These are phyloP conservation scores for Anarsia innoxiella DNA, from an alignment of 2,888 invertebrate genomes.

Conservation along the genomic window DNA sequence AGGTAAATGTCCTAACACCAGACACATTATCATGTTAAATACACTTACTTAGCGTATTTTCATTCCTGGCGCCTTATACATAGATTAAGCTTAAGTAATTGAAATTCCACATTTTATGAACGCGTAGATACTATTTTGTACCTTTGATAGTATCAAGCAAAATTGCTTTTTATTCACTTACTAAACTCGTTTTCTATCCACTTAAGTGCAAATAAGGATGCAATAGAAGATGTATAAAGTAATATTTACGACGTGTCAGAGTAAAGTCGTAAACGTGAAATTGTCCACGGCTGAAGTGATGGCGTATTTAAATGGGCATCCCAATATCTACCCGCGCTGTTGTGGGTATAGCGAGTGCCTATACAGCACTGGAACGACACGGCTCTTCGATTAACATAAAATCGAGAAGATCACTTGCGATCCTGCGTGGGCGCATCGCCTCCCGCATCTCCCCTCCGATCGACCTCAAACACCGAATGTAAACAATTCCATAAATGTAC, in stretches of 20 bases:
- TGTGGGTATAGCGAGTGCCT: neutral
- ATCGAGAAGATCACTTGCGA: slow-evolving; percentile 43
- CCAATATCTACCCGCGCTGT: slow-evolving; percentile 40
- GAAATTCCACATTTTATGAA: neutral
- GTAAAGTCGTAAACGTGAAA: slow-evolving; percentile 65
- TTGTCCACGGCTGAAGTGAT: slow-evolving; percentile 56
- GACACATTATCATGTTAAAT: too few species aligned
- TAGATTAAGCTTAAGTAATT: neutral
- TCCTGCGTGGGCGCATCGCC: slow-evolving; percentile 60
- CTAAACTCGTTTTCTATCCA: slow-evolving; percentile 18
- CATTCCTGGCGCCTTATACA: too few species aligned
- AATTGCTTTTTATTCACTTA: slow-evolving; percentile 4
- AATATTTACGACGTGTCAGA: slow-evolving; percentile 59
- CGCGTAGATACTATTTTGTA: neutral
- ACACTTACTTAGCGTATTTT: too few species aligned
- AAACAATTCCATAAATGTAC: slow-evolving; percentile 14
- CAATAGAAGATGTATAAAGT: slow-evolving; percentile 54
- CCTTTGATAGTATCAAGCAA: too few species aligned
- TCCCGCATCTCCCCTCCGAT: slow-evolving; percentile 27
- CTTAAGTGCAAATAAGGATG: slow-evolving; percentile 48
- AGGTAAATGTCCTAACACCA: too few species aligned
- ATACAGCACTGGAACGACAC: slow-evolving; percentile 39
- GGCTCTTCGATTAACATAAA: slow-evolving; percentile 75
- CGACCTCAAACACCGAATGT: slow-evolving; percentile 16
- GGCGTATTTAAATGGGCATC: slow-evolving; percentile 40